Evolutionary conservation across 2,113 vertebrate species (phyloP).

Genomic region (Tragulus kanchil): DNA sequence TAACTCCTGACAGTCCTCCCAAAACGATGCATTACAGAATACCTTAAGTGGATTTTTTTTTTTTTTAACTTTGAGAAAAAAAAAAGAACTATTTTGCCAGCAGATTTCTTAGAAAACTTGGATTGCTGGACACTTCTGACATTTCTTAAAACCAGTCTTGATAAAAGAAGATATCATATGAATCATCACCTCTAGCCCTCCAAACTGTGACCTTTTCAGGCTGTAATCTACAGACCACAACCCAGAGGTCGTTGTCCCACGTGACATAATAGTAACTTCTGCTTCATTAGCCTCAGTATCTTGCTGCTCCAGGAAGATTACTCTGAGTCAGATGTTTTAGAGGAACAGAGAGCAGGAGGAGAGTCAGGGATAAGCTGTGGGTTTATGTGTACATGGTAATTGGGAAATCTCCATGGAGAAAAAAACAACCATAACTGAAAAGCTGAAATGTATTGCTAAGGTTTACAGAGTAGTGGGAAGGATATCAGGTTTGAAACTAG

Average conservation of each 20-base stretch:
- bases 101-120: slow-evolving; percentile 43
- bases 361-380: slow-evolving; percentile 37
- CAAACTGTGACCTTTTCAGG: slow-evolving; percentile 19
- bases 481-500: background rate
- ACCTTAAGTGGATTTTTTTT: background rate
- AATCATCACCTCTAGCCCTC: background rate
- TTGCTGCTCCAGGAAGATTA: slow-evolving; percentile 55
- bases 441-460: background rate
- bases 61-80: background rate
- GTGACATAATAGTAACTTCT: background rate
- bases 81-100: background rate
- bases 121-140: slow-evolving; percentile 19
- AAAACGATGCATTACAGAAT: background rate
- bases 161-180: slow-evolving; percentile 20
- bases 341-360: slow-evolving; percentile 40
- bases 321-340: slow-evolving; percentile 58
- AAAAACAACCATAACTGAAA: background rate
- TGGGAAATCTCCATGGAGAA: slow-evolving; percentile 24
- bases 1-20: slow-evolving; percentile 37
- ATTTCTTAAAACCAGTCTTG: slow-evolving; percentile 11
- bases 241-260: slow-evolving; percentile 34
- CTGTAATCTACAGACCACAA: slow-evolving; percentile 48
- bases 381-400: background rate
- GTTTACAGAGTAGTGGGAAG: background rate
- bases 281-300: slow-evolving; percentile 15